Percentiles rank a stretch among this genome's conserved stretches.
Evolutionary conservation across 2,888 invertebrate genomes (phyloP).

Genomic region (Steinernema carpocapsae): DNA sequence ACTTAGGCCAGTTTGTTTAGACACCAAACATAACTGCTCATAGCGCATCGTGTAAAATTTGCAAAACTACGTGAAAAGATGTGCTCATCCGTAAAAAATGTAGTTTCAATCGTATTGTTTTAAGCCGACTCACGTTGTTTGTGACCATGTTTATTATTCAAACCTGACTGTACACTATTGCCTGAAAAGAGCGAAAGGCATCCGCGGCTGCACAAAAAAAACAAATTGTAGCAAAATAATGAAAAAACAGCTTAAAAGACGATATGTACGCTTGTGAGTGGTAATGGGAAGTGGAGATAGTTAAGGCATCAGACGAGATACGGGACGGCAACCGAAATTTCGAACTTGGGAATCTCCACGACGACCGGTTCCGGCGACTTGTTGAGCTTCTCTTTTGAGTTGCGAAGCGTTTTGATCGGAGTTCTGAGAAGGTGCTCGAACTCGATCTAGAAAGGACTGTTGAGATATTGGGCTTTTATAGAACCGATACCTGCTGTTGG

Average conservation of each 20-base stretch:
- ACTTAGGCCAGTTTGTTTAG: too few relatives aligned
- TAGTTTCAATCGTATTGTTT: too few relatives aligned
- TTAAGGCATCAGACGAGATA: constrained; percentile 14
- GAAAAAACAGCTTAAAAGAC: too few relatives aligned
- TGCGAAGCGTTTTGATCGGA: constrained; percentile 4
- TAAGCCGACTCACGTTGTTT: background rate
- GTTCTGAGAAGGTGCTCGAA: background rate
- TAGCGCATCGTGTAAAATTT: too few relatives aligned
- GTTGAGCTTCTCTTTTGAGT: background rate
- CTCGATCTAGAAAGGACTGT: background rate
- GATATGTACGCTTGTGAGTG: constrained; percentile 15
- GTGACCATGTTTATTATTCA: background rate
- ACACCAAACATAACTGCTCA: too few relatives aligned
- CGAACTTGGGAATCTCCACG: background rate
- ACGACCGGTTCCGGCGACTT: background rate
- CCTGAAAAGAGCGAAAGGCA: background rate
- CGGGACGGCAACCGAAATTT: constrained; percentile 5
- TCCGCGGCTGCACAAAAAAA: background rate
- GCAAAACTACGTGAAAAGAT: too few relatives aligned
- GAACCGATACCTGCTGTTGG: constrained; percentile 46
- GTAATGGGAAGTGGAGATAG: too few relatives aligned
- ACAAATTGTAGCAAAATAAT: background rate
- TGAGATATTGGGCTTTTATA: background rate
- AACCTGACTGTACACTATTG: constrained; percentile 9
- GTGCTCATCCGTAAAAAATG: too few relatives aligned